phyloP scores from a whole-genome alignment of 1,140 invertebrate species.

The Drosophila pruinosa region DNA sequence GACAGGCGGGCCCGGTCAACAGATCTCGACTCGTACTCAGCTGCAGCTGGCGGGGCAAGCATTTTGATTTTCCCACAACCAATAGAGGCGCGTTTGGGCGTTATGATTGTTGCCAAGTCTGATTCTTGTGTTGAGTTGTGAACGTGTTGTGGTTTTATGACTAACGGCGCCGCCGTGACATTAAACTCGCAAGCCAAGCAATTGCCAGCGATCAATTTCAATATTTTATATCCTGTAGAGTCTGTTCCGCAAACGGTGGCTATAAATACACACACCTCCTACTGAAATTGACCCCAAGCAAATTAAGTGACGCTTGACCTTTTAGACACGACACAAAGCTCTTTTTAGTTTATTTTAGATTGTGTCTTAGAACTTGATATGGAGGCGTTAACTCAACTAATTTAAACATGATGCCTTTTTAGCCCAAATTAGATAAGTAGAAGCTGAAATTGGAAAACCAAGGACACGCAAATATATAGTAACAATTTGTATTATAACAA shows the following conservation, averaged over 20 bases:
- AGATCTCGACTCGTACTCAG: not conserved
- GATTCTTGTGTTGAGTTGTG: constrained; percentile 9
- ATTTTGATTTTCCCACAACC: constrained; percentile 38
- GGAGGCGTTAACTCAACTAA: constrained; percentile 1
- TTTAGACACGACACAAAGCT: constrained; percentile 39
- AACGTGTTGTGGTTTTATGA: constrained; percentile 48
- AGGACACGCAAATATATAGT: too few species aligned
- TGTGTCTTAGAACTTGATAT: not conserved
- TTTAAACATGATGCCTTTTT: not conserved
- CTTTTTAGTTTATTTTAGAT: constrained; percentile 14
- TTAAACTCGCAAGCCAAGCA: constrained; percentile 28
- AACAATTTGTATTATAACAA: too few species aligned
- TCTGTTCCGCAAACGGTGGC: constrained; percentile 52
- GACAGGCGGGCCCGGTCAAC: constrained; percentile 40
- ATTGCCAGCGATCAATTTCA: constrained; percentile 43
- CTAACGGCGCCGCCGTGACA: constrained; percentile 60
- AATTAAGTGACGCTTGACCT: constrained; percentile 70
- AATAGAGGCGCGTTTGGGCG: constrained; percentile 16
- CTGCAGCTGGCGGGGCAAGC: not conserved
- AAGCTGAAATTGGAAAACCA: not conserved
- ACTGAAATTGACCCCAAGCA: constrained; percentile 30
- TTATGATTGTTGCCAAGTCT: not conserved
- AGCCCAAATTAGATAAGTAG: not conserved
- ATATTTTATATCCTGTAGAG: constrained; percentile 62
- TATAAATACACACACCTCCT: constrained; percentile 23